phyloP scores from a whole-genome alignment of 2,888 invertebrate genomes.

The Drosophila mimetica region DNA sequence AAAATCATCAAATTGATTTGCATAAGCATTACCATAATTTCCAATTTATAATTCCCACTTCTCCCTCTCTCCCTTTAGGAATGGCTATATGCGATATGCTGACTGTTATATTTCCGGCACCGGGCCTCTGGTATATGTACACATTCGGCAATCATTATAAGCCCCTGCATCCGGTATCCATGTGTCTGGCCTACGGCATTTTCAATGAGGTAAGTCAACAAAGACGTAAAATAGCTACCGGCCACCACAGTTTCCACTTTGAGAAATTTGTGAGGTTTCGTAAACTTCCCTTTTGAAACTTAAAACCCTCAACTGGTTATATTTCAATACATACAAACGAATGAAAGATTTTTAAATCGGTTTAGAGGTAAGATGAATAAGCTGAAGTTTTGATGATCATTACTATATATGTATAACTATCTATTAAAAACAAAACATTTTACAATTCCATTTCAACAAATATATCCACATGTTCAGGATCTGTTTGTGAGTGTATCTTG shows the following conservation, averaged over 20 bases:
- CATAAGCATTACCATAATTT: conserved; percentile 37
- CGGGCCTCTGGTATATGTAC: conserved; percentile 96
- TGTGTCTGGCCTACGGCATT: conserved; percentile 91
- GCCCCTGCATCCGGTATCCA: conserved; percentile 89
- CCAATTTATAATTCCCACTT: background rate
- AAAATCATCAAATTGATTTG: conserved; percentile 16
- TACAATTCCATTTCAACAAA: no score
- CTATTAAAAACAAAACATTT: no score
- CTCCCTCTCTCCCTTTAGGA: conserved; percentile 80
- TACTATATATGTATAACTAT: no score
- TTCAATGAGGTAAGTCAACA: conserved; percentile 90
- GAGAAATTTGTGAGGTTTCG: background rate
- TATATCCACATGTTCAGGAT: background rate
- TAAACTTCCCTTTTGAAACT: no score
- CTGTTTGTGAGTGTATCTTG: background rate
- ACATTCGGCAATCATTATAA: conserved; percentile 94
- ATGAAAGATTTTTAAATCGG: background rate
- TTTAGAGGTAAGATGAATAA: no score
- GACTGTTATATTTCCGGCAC: conserved; percentile 95
- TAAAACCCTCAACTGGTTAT: no score
- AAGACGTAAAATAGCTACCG: background rate
- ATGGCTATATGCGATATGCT: conserved; percentile 98
- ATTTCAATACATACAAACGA: no score
- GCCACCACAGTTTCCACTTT: background rate
- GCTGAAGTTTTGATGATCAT: no score